A percentile compares a stretch with the other conserved stretches of the same genome.
These are phyloP conservation scores for Grallaria varia DNA, from an alignment of 2,113 vertebrate genomes.

Conservation along the genomic window DNA sequence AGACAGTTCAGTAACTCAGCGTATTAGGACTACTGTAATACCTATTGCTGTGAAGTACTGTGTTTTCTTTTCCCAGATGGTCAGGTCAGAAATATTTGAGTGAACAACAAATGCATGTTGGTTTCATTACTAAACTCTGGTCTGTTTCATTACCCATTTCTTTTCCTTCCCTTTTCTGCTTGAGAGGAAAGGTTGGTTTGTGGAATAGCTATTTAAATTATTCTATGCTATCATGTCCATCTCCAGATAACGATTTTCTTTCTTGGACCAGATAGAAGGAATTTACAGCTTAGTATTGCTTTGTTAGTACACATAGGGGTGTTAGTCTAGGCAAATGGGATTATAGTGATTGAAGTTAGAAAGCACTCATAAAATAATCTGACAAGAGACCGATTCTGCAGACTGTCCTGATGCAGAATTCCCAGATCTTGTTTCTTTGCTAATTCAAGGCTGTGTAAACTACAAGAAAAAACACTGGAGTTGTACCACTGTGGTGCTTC, in stretches of 20 bases:
- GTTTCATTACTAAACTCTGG: conserved; percentile 45
- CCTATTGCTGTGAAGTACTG: conserved; percentile 21
- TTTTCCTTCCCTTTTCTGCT: not conserved
- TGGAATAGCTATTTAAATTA: conserved; percentile 37
- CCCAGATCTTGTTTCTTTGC: not conserved
- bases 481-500: not conserved
- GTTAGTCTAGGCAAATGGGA: conserved; percentile 5
- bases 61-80: conserved; percentile 18
- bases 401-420: not conserved
- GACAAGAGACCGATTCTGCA: not conserved
- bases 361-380: not conserved
- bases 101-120: conserved; percentile 37
- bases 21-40: conserved; percentile 36
- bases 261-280: not conserved
- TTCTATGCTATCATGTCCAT: not conserved
- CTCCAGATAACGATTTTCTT: not conserved
- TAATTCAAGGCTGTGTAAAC: not conserved
- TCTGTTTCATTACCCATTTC: conserved; percentile 7
- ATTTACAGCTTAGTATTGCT: conserved; percentile 4
- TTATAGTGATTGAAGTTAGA: conserved; percentile 47
- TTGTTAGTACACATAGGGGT: not conserved
- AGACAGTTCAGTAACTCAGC: conserved; percentile 55
- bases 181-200: not conserved
- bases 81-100: conserved; percentile 37
- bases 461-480: not conserved